Percentiles rank a stretch among this genome's conserved stretches.
These are phyloP conservation scores for Trachops cirrhosus DNA, from an alignment of 2,797 vertebrate genomes.

Conservation along the genomic window DNA sequence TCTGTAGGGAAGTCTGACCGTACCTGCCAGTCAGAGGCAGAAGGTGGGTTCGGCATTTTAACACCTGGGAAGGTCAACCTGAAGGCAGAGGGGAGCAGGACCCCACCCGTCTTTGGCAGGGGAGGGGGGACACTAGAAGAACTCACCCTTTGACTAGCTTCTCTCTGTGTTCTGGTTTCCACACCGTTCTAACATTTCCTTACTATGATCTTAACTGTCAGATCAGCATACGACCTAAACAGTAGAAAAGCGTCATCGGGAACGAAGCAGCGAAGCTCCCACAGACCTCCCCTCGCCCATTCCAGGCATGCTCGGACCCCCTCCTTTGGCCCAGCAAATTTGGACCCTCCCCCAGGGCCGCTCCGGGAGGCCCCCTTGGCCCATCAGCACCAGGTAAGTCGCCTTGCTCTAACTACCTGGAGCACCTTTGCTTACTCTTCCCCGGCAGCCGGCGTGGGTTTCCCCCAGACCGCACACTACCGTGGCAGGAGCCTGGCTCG, in stretches of 20 bases:
- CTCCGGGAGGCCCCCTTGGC: no score
- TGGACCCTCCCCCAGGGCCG: not conserved
- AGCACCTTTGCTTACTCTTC: not conserved
- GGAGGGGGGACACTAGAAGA: not conserved
- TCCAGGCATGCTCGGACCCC: not conserved
- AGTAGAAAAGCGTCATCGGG: not conserved
- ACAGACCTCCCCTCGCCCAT: no score
- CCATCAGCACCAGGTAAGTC: not conserved
- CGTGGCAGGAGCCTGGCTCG: not conserved
- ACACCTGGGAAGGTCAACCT: not conserved
- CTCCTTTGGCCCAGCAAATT: not conserved
- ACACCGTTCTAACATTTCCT: not conserved
- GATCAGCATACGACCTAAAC: not conserved
- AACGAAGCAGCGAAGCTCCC: not conserved
- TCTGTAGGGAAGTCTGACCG: not conserved
- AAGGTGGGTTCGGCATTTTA: no score
- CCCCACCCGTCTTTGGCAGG: not conserved
- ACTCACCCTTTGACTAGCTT: not conserved
- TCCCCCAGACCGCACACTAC: not conserved
- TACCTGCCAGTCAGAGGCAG: not conserved
- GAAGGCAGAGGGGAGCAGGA: not conserved
- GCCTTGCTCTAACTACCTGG: no score
- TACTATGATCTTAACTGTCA: not conserved
- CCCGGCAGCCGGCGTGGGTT: not conserved
- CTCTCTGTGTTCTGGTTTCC: not conserved